Percentiles rank a stretch among this genome's conserved stretches.
phyloP scores from a whole-genome alignment of 2,888 invertebrate genomes.

The Sturmia bella region DNA sequence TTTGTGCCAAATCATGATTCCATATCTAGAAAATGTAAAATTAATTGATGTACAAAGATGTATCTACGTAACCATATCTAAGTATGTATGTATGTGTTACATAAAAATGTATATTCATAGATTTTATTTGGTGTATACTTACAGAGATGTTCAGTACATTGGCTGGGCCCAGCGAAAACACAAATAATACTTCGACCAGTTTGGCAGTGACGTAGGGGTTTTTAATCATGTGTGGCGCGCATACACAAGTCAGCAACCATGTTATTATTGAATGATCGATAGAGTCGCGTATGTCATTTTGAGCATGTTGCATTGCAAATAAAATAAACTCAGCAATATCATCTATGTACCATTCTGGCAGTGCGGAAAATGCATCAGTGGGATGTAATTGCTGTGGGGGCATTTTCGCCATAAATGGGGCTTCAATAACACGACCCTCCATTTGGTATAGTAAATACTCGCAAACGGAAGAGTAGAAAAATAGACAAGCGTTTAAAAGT shows the following conservation, averaged over 20 bases:
- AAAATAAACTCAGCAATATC: slow-evolving; percentile 98
- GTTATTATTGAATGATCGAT: slow-evolving; percentile 92
- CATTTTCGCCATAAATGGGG: slow-evolving; percentile 82
- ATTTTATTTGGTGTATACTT: slow-evolving; percentile 63
- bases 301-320: slow-evolving; percentile 93
- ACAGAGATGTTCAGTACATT: slow-evolving; percentile 80
- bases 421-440: slow-evolving; percentile 83
- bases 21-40: slow-evolving; percentile 86
- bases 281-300: slow-evolving; percentile 86
- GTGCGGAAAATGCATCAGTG: slow-evolving; percentile 90
- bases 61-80: not conserved
- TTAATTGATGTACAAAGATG: slow-evolving; percentile 78
- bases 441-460: slow-evolving; percentile 88
- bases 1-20: slow-evolving; percentile 92
- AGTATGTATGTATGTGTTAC: not conserved
- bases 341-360: slow-evolving; percentile 99
- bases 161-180: slow-evolving; percentile 88
- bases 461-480: slow-evolving; percentile 93
- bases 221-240: slow-evolving; percentile 93
- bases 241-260: slow-evolving; percentile 94
- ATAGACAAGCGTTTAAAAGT: slow-evolving; percentile 90
- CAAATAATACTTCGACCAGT: slow-evolving; percentile 94
- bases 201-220: slow-evolving; percentile 99
- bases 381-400: slow-evolving; percentile 85
- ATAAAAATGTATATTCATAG: not conserved